A percentile compares a stretch with the other conserved stretches of the same genome.
Evolutionary conservation across 2,113 vertebrate genomes (phyloP).

Genomic region (Phyllopteryx taeniolatus): DNA sequence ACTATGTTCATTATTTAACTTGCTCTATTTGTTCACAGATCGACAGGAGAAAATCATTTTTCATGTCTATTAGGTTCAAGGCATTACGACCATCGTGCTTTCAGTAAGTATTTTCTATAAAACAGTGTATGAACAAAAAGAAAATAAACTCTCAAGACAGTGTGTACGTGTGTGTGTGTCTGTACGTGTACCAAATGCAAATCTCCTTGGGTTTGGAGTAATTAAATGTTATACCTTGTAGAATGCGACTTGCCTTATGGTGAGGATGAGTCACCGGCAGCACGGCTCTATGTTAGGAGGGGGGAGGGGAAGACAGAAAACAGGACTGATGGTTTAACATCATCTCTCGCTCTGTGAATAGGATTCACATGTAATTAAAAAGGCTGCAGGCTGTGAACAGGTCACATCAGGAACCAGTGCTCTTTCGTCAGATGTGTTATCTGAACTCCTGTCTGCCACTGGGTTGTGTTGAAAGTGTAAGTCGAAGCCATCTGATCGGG

Average conservation of each 20-base stretch:
- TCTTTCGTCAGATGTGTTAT: conserved; percentile 47
- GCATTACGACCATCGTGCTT: background rate
- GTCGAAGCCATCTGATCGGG: conserved; percentile 50
- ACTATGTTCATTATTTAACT: background rate
- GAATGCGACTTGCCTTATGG: conserved; percentile 27
- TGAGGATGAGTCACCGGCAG: conserved; percentile 53
- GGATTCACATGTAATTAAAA: conserved; percentile 62
- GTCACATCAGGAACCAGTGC: conserved; percentile 40
- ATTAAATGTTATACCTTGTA: conserved; percentile 43
- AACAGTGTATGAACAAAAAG: background rate
- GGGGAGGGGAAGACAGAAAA: conserved; percentile 5
- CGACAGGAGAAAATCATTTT: background rate
- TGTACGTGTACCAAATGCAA: conserved; percentile 6
- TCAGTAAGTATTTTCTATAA: background rate
- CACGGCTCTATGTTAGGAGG: conserved; percentile 14
- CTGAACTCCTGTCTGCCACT: conserved; percentile 32
- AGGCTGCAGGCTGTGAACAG: conserved; percentile 30
- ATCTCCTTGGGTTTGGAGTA: conserved; percentile 31
- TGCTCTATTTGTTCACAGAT: background rate
- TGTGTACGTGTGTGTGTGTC: background rate
- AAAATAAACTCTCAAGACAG: background rate
- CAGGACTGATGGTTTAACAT: conserved; percentile 39
- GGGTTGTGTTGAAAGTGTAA: conserved; percentile 47
- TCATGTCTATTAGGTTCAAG: background rate
- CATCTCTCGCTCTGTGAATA: conserved; percentile 28